Evolutionary conservation across 2,113 vertebrate species (phyloP), one percentile per base, ranked within the genome.

Genomic region (Drymodes brunneopygia): DNA sequence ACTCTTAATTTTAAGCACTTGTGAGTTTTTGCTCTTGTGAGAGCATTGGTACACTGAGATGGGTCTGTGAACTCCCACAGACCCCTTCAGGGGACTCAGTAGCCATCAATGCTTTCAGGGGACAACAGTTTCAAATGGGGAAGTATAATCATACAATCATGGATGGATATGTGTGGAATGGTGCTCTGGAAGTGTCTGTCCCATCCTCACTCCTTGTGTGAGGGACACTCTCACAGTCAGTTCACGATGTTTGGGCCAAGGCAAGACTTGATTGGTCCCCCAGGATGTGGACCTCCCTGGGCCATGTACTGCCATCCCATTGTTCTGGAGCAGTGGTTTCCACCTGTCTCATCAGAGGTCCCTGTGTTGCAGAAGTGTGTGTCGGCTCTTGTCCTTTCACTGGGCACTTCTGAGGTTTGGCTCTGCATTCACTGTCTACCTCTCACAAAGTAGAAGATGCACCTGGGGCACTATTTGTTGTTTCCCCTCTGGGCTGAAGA

Each of bases 21-120:
- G 9, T 19, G 8, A 7, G 3, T 8, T 77, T 83, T 50, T 2
- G 15, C 40, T 56, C n/a, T 44, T 50, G 4, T 44, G 27, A 78
- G 18, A 78, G 22, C 65, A 14, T 3, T 71, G 8, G 6, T 33
- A 9, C 40, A 18, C 60, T 65, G 56, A 57, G 31, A 38, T 16
- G 24, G 27, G 36, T 72, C 48, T 64, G 16, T 64, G 73, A 84
- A 58, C 38, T 58, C 61, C 36, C 36, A 70, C 16, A 66, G 45
- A 47, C 2, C 0, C 0, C 28, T 66, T 31, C 31, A 29, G 28
- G 11, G 25, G 27, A 12, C 53, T 82, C 66, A 16, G 12, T 24
- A 85, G 54, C 35, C 27, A 35, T 22, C 2, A 7, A 8, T 35
- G 16, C 40, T 65, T 88, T 70, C 54, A 60, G 17, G 3, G 64